Evolutionary conservation across 2,888 invertebrate genomes (phyloP).

Genomic region (Amphipoea lucens): DNA sequence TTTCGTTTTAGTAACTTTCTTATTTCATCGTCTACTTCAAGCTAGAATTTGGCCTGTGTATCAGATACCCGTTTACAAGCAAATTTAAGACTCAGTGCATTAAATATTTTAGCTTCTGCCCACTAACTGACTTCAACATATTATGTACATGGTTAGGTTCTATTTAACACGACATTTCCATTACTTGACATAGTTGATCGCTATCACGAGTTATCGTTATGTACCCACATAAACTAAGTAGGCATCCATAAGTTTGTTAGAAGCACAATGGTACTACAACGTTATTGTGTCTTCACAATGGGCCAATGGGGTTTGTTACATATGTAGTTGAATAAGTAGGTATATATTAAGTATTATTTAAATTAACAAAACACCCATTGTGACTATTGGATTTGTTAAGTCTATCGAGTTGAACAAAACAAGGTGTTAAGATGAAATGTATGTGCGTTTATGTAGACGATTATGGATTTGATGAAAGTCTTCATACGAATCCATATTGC

Average conservation of each 20-base stretch:
- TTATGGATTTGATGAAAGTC: neutral
- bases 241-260: constrained; percentile 49
- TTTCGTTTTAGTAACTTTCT: constrained; percentile 34
- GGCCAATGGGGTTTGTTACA: constrained; percentile 40
- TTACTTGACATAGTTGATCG: constrained; percentile 39
- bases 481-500: neutral
- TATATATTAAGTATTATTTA: constrained; percentile 15
- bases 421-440: neutral
- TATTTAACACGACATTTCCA: constrained; percentile 30
- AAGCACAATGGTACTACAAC: constrained; percentile 74
- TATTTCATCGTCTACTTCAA: constrained; percentile 9
- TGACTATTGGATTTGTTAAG: constrained; percentile 17
- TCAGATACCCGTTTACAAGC: neutral
- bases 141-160: neutral
- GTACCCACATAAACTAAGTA: constrained; percentile 20
- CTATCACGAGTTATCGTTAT: constrained; percentile 39
- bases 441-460: neutral
- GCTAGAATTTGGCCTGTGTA: neutral
- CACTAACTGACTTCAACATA: neutral
- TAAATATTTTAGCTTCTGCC: constrained; percentile 7
- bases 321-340: constrained; percentile 9
- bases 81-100: neutral
- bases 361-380: constrained; percentile 46
- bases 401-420: neutral
- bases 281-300: constrained; percentile 77